These are phyloP conservation scores for Coelopa pilipes DNA, from an alignment of 2,888 invertebrate genomes.

Conservation along the genomic window DNA sequence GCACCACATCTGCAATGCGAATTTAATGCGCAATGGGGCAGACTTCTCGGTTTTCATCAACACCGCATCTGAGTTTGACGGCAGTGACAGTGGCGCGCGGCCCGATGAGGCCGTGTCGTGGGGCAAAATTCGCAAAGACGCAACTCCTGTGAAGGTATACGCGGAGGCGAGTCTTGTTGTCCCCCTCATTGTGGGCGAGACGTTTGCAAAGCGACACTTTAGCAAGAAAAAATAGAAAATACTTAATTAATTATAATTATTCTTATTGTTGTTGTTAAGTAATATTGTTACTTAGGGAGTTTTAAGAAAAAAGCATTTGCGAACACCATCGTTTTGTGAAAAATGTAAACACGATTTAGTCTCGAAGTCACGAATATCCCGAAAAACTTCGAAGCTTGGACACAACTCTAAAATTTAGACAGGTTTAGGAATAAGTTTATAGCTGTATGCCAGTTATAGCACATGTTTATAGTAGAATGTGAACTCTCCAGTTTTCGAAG, in stretches of 20 bases:
- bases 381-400: too few species aligned
- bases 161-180: slow-evolving; percentile 95
- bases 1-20: slow-evolving; percentile 99
- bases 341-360: background rate
- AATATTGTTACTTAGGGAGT: too few species aligned
- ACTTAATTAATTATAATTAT: background rate
- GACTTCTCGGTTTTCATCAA: slow-evolving; percentile 96
- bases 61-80: slow-evolving; percentile 96
- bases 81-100: slow-evolving; percentile 95
- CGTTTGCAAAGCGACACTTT: slow-evolving; percentile 83
- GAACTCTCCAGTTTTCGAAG: too few species aligned
- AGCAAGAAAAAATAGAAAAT: slow-evolving; percentile 11
- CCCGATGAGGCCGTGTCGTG: slow-evolving; percentile 99
- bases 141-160: slow-evolving; percentile 90
- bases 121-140: slow-evolving; percentile 94
- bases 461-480: too few species aligned
- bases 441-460: too few species aligned
- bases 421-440: too few species aligned
- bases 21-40: slow-evolving; percentile 98
- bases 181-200: slow-evolving; percentile 94
- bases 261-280: too few species aligned
- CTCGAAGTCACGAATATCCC: too few species aligned
- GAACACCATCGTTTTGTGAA: too few species aligned
- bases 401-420: too few species aligned
- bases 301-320: too few species aligned